phyloP scores from a whole-genome alignment of 2,797 vertebrate species.

The Helarctos malayanus region DNA sequence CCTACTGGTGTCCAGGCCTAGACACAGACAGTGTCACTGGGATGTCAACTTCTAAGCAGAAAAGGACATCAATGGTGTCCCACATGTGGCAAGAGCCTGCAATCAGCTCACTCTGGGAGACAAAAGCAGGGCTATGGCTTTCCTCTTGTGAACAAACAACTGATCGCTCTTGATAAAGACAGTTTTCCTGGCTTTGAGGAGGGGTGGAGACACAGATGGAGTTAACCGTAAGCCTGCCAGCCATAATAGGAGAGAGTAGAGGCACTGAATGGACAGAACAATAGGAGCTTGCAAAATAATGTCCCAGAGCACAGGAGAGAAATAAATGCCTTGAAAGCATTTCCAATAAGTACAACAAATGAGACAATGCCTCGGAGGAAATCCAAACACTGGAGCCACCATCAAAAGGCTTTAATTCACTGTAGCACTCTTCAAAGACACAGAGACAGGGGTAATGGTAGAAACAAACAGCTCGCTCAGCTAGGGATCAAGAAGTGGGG shows the following conservation, averaged over 20 bases:
- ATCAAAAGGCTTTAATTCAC: neutral
- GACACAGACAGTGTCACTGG: neutral
- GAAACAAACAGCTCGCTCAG: neutral
- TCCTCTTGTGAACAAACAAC: too few species aligned
- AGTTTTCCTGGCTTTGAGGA: neutral
- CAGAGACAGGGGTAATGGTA: neutral
- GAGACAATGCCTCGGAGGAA: neutral
- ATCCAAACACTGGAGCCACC: neutral
- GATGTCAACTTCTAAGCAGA: neutral
- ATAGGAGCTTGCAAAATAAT: neutral
- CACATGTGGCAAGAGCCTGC: neutral
- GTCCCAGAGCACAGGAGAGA: neutral
- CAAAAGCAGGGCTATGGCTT: neutral
- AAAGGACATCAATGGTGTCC: accelerated
- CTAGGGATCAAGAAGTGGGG: neutral
- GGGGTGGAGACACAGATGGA: neutral
- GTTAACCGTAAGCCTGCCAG: neutral
- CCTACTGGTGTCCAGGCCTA: neutral
- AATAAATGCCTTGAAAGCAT: neutral
- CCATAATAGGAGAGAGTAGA: neutral
- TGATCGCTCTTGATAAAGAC: neutral
- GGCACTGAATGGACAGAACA: neutral
- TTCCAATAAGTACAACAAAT: neutral
- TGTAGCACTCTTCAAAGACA: neutral
- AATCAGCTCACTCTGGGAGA: neutral